These are phyloP conservation scores for Biston betularia DNA, from an alignment of 2,888 invertebrate genomes.

Conservation along the genomic window DNA sequence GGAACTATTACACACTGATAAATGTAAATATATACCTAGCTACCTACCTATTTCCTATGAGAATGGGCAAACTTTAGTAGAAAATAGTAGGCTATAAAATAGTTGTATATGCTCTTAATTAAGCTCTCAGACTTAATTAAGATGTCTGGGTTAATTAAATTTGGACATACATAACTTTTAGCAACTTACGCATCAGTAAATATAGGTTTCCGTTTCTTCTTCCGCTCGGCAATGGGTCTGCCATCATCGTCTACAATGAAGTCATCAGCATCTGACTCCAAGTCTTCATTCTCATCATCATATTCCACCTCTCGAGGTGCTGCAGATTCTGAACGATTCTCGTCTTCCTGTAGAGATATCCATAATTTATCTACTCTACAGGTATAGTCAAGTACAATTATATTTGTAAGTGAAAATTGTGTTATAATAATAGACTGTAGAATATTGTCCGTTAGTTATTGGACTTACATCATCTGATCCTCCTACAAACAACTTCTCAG, in stretches of 20 bases:
- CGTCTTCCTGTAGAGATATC: conserved; percentile 88
- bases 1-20: no score
- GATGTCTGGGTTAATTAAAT: neutral
- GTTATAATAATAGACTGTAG: neutral
- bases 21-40: no score
- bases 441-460: neutral
- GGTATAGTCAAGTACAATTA: no score
- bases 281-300: conserved; percentile 92
- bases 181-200: conserved; percentile 94
- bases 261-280: conserved; percentile 96
- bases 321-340: conserved; percentile 90
- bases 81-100: neutral
- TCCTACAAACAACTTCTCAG: conserved; percentile 94
- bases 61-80: no score
- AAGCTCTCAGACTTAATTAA: no score
- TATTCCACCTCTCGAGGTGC: conserved; percentile 88
- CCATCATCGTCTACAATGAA: conserved; percentile 99
- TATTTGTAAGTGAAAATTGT: no score
- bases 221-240: conserved; percentile 92
- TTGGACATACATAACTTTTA: no score
- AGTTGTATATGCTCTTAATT: neutral
- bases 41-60: no score
- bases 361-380: neutral
- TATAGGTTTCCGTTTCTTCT: conserved; percentile 92
- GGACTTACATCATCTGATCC: conserved; percentile 89